Base-by-base conservation (phyloP, 2,888 invertebrate species). In the Rotaria socialis region DNA sequence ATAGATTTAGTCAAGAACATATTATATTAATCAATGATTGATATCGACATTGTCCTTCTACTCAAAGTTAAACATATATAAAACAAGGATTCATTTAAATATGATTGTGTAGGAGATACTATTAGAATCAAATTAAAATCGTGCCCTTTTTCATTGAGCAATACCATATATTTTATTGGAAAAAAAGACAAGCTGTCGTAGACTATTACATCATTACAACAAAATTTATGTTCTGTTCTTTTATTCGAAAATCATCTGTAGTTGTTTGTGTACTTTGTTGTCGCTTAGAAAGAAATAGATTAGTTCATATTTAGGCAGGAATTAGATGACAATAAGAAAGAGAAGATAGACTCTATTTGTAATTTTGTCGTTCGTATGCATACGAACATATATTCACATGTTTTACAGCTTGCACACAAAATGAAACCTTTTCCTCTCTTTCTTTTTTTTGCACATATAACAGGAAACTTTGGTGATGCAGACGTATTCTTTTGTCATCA, bases 361-460 rank as follows among this genome's bases (percentile, higher is more conserved):
- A 67, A 67, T 67, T 67, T 67, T 67, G 67, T 67, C 67, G 67
- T 67, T 67, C 35, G 67, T 10, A 4, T 35, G 67, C 35, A 67
- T 67, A 67, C 27, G 35, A 27, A 52, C 52, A 52, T 52, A 52
- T 14, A 52, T 16, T 35, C 35, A 67, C 35, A 67, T 67, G 35
- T 35, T 67, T 10, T 67, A 67, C 67, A 16, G 16, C 11, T 27
- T 35, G 67, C 35, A 27, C 35, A 27, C 27, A 35, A 67, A 27
- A 67, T 52, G 52, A 35, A 67, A 67, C 67, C 67, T 67, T 67
- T 67, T 67, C 67, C 16, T 67, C 67, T 67, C 67, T 67, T 67
- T 67, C 67, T 67, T 67, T n/a, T n/a, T 60, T 27, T 67, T 67
- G 14, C 27, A 67, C 16, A 67, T 67, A 35, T 67, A 27, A 67